Percentiles rank a stretch among this genome's conserved stretches.
Evolutionary conservation across 2,113 vertebrate species (phyloP).

Genomic region (Rhinopomastus cyanomelas): DNA sequence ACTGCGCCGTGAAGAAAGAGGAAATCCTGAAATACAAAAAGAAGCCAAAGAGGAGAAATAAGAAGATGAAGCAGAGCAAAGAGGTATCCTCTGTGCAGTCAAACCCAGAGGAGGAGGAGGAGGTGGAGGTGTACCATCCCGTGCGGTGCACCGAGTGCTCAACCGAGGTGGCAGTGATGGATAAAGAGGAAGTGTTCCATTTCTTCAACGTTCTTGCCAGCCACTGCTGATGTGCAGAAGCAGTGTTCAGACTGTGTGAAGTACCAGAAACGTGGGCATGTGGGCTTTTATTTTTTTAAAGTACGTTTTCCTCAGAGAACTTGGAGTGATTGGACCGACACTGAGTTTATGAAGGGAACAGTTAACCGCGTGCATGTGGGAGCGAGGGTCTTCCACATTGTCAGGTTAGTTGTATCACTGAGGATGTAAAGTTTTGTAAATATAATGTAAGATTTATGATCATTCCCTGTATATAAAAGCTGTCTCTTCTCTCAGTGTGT

Average conservation of each 20-base stretch:
- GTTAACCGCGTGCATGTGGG: background rate
- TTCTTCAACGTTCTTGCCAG: slow-evolving; percentile 96
- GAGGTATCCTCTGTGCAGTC: background rate
- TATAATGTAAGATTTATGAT: slow-evolving; percentile 1
- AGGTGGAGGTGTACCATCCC: slow-evolving; percentile 81
- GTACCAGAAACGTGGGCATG: background rate
- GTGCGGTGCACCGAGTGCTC: slow-evolving; percentile 90
- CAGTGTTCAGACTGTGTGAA: background rate
- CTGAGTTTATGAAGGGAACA: background rate
- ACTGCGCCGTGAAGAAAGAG: slow-evolving; percentile 88
- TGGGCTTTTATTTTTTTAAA: background rate
- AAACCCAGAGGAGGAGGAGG: slow-evolving; percentile 76
- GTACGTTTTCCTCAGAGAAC: background rate
- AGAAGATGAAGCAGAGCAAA: slow-evolving; percentile 68
- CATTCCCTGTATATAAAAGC: slow-evolving; percentile 9
- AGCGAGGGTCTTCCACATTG: background rate
- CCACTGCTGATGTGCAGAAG: slow-evolving; percentile 78
- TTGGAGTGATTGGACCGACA: background rate
- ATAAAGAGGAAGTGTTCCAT: slow-evolving; percentile 94
- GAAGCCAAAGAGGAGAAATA: slow-evolving; percentile 70
- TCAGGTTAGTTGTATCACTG: background rate
- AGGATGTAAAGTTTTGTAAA: slow-evolving; percentile 39
- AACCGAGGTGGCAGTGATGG: slow-evolving; percentile 93
- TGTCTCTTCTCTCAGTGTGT: background rate
- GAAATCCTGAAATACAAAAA: slow-evolving; percentile 87